A percentile compares a stretch with the other conserved stretches of the same genome.
Evolutionary conservation across 1,140 invertebrate genomes (phyloP).

Genomic region (Aphaenogaster rudis): DNA sequence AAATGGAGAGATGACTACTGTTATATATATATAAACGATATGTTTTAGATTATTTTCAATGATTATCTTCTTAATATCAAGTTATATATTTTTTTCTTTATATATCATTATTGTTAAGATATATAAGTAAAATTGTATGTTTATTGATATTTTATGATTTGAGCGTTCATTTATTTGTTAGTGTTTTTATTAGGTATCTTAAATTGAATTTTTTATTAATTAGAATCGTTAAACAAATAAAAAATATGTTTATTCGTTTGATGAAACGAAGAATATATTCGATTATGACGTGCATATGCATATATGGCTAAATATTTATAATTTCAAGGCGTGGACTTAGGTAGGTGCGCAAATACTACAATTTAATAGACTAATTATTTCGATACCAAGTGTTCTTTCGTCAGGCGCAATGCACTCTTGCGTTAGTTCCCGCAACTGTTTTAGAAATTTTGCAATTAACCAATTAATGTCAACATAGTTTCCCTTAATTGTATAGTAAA

Average conservation of each 20-base stretch:
- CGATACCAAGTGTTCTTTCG: slow-evolving; percentile 47
- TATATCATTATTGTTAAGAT: slow-evolving; percentile 37
- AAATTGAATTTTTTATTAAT: slow-evolving; percentile 40
- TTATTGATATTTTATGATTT: slow-evolving; percentile 38
- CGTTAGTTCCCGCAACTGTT: slow-evolving; percentile 85
- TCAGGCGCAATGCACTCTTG: slow-evolving; percentile 79
- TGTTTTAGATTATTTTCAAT: slow-evolving; percentile 29
- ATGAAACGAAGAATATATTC: not conserved
- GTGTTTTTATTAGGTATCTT: slow-evolving; percentile 37
- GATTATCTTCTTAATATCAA: not conserved
- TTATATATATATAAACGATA: slow-evolving; percentile 15
- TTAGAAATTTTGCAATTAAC: slow-evolving; percentile 82
- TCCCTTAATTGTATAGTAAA: slow-evolving; percentile 76
- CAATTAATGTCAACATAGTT: slow-evolving; percentile 78
- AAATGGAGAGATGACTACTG: slow-evolving; percentile 39
- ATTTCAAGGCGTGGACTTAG: slow-evolving; percentile 52
- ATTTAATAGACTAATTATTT: slow-evolving; percentile 14
- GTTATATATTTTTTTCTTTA: not conserved
- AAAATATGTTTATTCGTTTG: not conserved
- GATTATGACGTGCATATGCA: not conserved
- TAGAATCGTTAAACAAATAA: slow-evolving; percentile 18
- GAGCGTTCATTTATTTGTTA: slow-evolving; percentile 38
- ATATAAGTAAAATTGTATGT: slow-evolving; percentile 19
- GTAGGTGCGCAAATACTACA: slow-evolving; percentile 2
- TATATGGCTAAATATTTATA: not conserved